Evolutionary conservation across 2,888 invertebrate genomes (phyloP).

Genomic region (Choreutis nemorana): DNA sequence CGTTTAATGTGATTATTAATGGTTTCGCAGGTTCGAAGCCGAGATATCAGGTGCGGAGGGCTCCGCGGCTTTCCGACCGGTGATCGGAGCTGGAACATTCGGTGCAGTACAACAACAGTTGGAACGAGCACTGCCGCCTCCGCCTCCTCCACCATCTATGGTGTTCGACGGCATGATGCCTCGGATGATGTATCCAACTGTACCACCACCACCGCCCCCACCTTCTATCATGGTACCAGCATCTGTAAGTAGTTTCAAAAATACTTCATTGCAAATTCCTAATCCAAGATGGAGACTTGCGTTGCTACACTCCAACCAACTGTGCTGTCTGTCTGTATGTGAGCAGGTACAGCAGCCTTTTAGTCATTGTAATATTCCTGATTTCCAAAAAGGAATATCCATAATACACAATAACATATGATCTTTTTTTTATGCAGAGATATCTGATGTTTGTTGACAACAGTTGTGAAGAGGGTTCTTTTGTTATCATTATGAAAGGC

Average conservation of each 20-base stretch:
- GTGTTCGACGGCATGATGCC: constrained; percentile 28
- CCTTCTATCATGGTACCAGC: constrained; percentile 75
- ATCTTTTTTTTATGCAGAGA: too few relatives aligned
- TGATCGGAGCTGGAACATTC: constrained; percentile 78
- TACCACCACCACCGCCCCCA: constrained; percentile 73
- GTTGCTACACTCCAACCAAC: too few relatives aligned
- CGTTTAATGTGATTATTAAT: background rate
- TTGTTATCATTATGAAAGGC: too few relatives aligned
- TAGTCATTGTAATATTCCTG: too few relatives aligned
- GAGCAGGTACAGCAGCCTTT: too few relatives aligned
- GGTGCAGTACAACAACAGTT: constrained; percentile 74
- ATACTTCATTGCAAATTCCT: too few relatives aligned
- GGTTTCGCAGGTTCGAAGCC: constrained; percentile 83
- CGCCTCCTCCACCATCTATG: constrained; percentile 41
- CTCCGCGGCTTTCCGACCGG: constrained; percentile 63
- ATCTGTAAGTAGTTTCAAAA: constrained; percentile 51
- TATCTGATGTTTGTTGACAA: too few relatives aligned
- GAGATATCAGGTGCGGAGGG: constrained; percentile 77
- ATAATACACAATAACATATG: too few relatives aligned
- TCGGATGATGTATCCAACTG: constrained; percentile 63
- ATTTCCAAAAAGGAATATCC: too few relatives aligned
- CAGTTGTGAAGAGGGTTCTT: too few relatives aligned
- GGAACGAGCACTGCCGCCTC: constrained; percentile 57
- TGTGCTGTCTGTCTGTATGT: too few relatives aligned
- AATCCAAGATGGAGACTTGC: too few relatives aligned